Evolutionary conservation across 92 coral and sea anemone genomes (phyloP), one percentile per base, ranked within the genome.

Genomic region (Phymanthus crucifer): DNA sequence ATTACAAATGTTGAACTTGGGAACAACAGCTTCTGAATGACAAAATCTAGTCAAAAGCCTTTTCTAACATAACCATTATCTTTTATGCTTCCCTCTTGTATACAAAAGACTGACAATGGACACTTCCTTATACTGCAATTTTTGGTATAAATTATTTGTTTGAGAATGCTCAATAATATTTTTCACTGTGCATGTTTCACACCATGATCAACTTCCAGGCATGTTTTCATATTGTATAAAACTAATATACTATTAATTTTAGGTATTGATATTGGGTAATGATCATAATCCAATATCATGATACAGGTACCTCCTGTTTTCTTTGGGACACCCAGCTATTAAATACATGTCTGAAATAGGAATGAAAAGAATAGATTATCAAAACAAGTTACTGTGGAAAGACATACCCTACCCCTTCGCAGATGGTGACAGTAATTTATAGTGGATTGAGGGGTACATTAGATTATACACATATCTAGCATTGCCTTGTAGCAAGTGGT

Each of bases 321-420:
- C 81, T 34, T 38, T 77, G 67, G 38, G 81, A 38, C 35, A 77
- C 81, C 81, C 81, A 77, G 40, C 72, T 61, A 13, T 77, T 69
- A 40, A 77, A 77, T 35, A 77, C 81, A 64, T 34, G 38, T 37
- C 81, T 77, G 27, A 61, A 77, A 76, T 0, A 54, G 1, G 40
- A 19, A 56, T n/a, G 9, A 73, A 24, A 11, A 47, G 1, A 56
- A 56, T 75, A 40, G 32, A 17, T 45, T 45, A 74, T 17, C 2
- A 31, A 46, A 40, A 17, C 1, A 34, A 57, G 27, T 23, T n/a
- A 23, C 29, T 57, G 43, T 10, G 43, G 0, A 1, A 0, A 38
- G 43, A 38, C 43, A 38, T 1, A 38, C 1, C 43, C 43, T 38
- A 38, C 7, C 43, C 43, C 10, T 38, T 10, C 43, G 7, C 43